Evolutionary conservation across 2,888 invertebrate species (phyloP), one percentile per base, ranked within the genome.

Genomic region (Ariolimax columbianus): DNA sequence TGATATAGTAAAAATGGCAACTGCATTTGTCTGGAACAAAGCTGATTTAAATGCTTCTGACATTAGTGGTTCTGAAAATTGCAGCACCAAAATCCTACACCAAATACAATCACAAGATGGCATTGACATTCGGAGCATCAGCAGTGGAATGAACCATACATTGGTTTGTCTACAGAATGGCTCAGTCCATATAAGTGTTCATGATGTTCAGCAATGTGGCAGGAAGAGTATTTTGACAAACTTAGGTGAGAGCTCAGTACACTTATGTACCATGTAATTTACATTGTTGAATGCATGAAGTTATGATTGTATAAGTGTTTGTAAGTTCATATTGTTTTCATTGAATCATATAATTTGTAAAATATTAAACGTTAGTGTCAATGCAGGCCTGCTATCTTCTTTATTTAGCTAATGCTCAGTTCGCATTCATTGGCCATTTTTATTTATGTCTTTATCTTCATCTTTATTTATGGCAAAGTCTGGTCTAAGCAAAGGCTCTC

Each of bases 161-260:
- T 93, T 98, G n/a, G 95, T 98, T 88, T 95, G 98, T 0, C 96
- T 97, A 0, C 95, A 95, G 85, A 96, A 96, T 92, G 98, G 98
- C 17, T 95, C 96, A 91, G 95, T 98, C 11, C 98, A 96, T 94
- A 97, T 98, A 1, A 98, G 98, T 95, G 97, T 95, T 93, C 99
- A 99, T 95, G 98, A 98, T 92, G 96, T 96, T 91, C 97, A 98
- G 0, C 99, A 99, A 94, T 95, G 99, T 82, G 99, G 98, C 7
- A 97, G 97, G 43, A 86, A 90, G 14, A 91, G 89, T 36, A 84
- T 89, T n/a, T 83, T 91, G 26, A 93, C 90, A 72, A 92, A 90
- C 87, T 92, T 93, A 85, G 93, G 94, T 94, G 88, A 89, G 80
- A 33, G 9, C 33, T 75, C 33, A 33, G 51, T 33, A 17, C 33